Evolutionary conservation across 23 tunicate species (phyloP), one percentile per base, ranked within the genome.

Genomic region (Trididemnum clinides): DNA sequence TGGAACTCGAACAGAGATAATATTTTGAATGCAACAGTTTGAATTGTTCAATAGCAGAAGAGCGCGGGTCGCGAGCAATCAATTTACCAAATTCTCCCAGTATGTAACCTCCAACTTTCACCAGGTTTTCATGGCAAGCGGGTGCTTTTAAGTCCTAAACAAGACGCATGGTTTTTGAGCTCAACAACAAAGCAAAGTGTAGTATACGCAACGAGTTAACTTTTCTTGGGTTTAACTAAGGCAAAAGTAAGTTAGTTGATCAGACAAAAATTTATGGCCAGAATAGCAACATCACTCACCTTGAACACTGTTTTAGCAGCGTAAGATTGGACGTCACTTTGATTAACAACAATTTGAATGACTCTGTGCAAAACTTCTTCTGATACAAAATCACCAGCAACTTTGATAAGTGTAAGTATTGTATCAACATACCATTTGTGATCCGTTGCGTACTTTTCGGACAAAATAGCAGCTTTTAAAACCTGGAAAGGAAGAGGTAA

Each of bases 321-420:
- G 62, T 95, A 95, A 0, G 91, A 96, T 71, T 90, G 99, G 3
- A 90, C 91, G 71, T 95, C 99, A 33, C 90, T 96, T 26, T 90
- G 54, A 34, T 95, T 95, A 27, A 90, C 92, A 6, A 95, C 95
- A 51, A 95, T 90, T 70, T 95, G 99, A 2, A 95, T 90, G 32
- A 95, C 96, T 33, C 99, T 81, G 37, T 90, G 92, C 99, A 96
- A 95, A 21, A 95, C 99, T 87, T 95, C 99, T 33, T 95, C 99
- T 1, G 96, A 87, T 7, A 95, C 96, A 37, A 87, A 95, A 83
- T 95, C 99, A 0, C 99, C 99, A 12, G 99, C 96, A 0, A 95
- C 92, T 54, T 87, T 49, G 34, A 95, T 95, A 69, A 95, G 84
- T 57, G 87, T 86, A 69, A 95, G 86, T 15, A 95, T 95, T 0